Conservation (phyloP, 1,140 invertebrate species). For the Arctopsyche grandis region DNA sequence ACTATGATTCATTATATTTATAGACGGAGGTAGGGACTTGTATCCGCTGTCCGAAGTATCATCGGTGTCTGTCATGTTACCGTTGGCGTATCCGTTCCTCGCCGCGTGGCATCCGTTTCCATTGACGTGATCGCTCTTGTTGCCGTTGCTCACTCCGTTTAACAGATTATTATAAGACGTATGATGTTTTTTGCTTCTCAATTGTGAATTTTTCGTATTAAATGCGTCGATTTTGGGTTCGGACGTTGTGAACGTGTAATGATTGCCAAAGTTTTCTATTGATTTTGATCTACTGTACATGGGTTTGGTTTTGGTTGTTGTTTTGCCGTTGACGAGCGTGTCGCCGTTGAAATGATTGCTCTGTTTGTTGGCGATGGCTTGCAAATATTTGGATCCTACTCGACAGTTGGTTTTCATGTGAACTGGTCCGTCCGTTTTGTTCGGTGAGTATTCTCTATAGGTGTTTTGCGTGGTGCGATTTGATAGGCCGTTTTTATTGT, state of each 20-base stretch:
- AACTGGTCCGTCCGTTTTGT: slow-evolving; percentile 19
- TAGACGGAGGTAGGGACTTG: slow-evolving; percentile 65
- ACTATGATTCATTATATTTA: slow-evolving; percentile 62
- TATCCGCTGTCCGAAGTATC: slow-evolving; percentile 66
- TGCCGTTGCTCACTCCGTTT: slow-evolving; percentile 60
- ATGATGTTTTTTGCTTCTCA: slow-evolving; percentile 60
- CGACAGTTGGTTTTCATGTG: slow-evolving; percentile 59
- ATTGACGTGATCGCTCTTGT: slow-evolving; percentile 56
- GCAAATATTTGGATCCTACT: slow-evolving; percentile 64
- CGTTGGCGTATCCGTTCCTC: slow-evolving; percentile 63
- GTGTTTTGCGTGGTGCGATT: background rate
- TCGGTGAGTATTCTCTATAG: background rate
- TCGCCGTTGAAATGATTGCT: slow-evolving; percentile 60
- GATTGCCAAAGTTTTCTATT: slow-evolving; percentile 61
- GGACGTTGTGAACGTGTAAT: background rate
- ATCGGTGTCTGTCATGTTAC: slow-evolving; percentile 64
- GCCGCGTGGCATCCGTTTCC: slow-evolving; percentile 60
- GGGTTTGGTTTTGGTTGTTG: slow-evolving; percentile 56
- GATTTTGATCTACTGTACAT: slow-evolving; percentile 62
- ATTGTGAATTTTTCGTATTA: slow-evolving; percentile 55
- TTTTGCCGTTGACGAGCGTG: slow-evolving; percentile 57
- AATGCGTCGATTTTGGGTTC: background rate
- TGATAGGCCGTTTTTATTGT: slow-evolving; percentile 6
- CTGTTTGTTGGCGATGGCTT: slow-evolving; percentile 60
- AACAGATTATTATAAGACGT: slow-evolving; percentile 64